A percentile compares a stretch with the other conserved stretches of the same genome.
Evolutionary conservation across 2,797 vertebrate species (phyloP).

Genomic region (Garrulus glandarius): DNA sequence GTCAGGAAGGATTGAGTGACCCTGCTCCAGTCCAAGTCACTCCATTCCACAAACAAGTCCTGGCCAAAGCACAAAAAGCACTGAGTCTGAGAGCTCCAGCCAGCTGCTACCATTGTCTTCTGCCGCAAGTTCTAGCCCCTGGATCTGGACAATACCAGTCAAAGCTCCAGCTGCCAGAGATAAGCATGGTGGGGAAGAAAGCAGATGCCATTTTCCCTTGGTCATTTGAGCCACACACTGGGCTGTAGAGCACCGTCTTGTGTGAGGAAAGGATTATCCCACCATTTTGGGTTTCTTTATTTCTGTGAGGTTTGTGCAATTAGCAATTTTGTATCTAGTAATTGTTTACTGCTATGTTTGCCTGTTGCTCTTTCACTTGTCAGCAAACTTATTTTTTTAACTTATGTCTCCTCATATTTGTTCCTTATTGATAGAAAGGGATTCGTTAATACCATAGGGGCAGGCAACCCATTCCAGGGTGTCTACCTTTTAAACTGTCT

Average conservation of each 20-base stretch:
- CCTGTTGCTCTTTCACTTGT: neutral
- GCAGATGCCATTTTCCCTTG: neutral
- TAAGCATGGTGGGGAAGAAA: accelerated
- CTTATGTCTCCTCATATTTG: neutral
- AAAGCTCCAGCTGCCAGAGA: neutral
- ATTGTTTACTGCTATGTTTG: neutral
- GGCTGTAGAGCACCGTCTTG: neutral
- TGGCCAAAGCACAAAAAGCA: accelerated
- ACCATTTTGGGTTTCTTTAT: neutral
- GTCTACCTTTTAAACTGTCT: neutral
- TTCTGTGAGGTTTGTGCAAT: neutral
- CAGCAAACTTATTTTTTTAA: neutral
- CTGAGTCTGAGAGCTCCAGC: neutral
- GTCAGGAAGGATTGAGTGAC: neutral
- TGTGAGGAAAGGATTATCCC: neutral
- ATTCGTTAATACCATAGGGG: neutral
- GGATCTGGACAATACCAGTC: neutral
- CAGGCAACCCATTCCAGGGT: neutral
- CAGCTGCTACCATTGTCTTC: neutral
- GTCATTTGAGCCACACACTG: neutral
- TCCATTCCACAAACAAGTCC: neutral
- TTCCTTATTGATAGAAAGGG: neutral
- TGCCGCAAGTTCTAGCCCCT: neutral
- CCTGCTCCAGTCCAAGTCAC: accelerated
- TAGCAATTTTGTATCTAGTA: neutral